Conservation (phyloP, 2,888 invertebrate species). For the Melieria crassipennis region DNA sequence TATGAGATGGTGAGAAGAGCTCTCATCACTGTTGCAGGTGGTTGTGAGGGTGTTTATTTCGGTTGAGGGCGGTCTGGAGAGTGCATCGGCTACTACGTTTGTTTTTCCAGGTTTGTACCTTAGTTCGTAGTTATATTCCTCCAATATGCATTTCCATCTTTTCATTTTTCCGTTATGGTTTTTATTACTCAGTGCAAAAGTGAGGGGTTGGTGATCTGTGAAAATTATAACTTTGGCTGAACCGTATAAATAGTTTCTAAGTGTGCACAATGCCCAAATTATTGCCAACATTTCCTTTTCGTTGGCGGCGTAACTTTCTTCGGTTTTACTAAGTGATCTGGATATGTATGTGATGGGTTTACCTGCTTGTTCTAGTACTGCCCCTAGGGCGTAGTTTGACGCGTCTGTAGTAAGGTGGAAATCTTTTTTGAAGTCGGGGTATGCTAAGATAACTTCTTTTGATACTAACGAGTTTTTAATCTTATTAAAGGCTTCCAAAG, state of each 20-base stretch:
- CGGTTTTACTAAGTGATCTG: no score
- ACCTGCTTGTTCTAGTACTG: neutral
- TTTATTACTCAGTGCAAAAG: slow-evolving; percentile 19
- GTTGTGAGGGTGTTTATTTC: neutral
- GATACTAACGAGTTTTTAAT: slow-evolving; percentile 3
- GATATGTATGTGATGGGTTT: neutral
- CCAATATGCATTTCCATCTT: slow-evolving; percentile 12
- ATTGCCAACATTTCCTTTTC: neutral
- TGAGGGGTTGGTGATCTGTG: slow-evolving; percentile 23
- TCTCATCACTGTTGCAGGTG: neutral
- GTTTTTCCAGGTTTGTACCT: slow-evolving; percentile 11
- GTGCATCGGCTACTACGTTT: slow-evolving; percentile 12
- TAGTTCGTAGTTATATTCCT: slow-evolving; percentile 18
- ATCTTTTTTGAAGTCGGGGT: neutral
- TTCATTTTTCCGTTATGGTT: slow-evolving; percentile 13
- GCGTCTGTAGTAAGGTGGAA: slow-evolving; percentile 12
- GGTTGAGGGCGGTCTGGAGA: neutral
- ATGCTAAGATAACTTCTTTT: neutral
- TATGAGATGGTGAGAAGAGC: neutral
- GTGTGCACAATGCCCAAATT: neutral
- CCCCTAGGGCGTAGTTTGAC: slow-evolving; percentile 8
- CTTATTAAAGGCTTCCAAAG: slow-evolving; percentile 5
- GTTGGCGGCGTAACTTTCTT: no score
- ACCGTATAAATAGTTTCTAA: slow-evolving; percentile 6
- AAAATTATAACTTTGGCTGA: slow-evolving; percentile 3